These are phyloP conservation scores for Dreissena polymorpha DNA, from an alignment of 1,140 invertebrate species.

Conservation along the genomic window DNA sequence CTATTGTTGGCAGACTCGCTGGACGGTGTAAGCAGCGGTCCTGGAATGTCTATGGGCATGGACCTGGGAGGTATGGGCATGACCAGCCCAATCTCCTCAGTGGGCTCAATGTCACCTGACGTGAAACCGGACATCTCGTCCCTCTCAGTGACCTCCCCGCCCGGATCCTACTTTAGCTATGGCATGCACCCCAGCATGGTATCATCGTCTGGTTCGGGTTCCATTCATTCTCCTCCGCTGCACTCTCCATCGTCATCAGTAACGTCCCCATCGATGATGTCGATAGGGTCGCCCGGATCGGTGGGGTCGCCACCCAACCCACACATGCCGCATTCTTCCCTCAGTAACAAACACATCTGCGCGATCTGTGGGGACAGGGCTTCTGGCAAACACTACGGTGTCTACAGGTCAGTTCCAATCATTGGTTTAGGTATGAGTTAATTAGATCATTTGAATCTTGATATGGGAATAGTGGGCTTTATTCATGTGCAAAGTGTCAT, in stretches of 20 bases:
- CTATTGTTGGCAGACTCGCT: slow-evolving; percentile 69
- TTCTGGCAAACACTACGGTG: slow-evolving; percentile 80
- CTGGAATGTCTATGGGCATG: slow-evolving; percentile 63
- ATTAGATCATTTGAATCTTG: neutral
- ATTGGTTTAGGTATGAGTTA: neutral
- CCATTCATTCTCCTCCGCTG: slow-evolving; percentile 73
- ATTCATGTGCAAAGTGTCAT: neutral
- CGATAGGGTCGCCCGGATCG: slow-evolving; percentile 71
- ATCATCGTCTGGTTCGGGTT: slow-evolving; percentile 61
- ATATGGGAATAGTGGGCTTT: neutral
- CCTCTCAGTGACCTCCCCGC: slow-evolving; percentile 69
- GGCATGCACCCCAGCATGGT: slow-evolving; percentile 62
- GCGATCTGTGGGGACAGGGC: slow-evolving; percentile 80
- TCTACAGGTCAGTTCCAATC: slow-evolving; percentile 75
- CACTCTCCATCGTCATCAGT: slow-evolving; percentile 75
- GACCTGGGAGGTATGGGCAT: slow-evolving; percentile 64
- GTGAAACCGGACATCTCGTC: slow-evolving; percentile 77
- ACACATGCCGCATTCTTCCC: slow-evolving; percentile 69
- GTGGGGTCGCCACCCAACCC: slow-evolving; percentile 71
- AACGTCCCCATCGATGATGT: slow-evolving; percentile 74
- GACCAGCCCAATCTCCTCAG: slow-evolving; percentile 56
- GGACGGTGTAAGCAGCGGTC: slow-evolving; percentile 66
- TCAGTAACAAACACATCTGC: slow-evolving; percentile 79
- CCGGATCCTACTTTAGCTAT: slow-evolving; percentile 65
- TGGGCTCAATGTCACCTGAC: slow-evolving; percentile 69